Conservation (phyloP, 2,888 invertebrate genomes). For the Escarpia spicata region DNA sequence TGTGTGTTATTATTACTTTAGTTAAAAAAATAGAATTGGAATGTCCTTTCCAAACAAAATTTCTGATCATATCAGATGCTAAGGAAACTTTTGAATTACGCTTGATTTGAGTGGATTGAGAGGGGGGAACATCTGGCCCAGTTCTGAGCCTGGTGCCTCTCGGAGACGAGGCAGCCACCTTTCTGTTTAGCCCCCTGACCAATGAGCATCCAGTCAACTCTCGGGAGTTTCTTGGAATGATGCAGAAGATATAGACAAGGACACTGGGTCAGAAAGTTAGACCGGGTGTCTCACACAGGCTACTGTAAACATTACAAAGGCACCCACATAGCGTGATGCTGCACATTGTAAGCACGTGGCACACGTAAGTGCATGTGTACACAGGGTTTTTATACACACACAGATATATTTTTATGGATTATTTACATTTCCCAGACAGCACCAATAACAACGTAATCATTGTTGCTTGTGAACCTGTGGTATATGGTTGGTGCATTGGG, state of each 20-base stretch:
- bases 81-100: background rate
- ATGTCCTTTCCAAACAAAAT: background rate
- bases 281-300: background rate
- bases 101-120: background rate
- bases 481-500: too few relatives aligned
- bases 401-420: background rate
- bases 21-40: background rate
- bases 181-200: background rate
- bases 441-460: background rate
- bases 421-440: background rate
- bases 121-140: background rate
- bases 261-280: background rate
- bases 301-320: constrained; percentile 4
- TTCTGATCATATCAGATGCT: background rate
- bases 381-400: background rate
- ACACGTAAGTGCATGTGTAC: background rate
- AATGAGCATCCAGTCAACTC: background rate
- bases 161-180: background rate
- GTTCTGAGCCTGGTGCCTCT: background rate
- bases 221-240: background rate
- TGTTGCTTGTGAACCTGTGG: background rate
- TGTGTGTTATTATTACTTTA: background rate
- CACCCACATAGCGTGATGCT: background rate
- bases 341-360: background rate
- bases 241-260: background rate